These are phyloP conservation scores for Drosophila navojoa DNA, from an alignment of 1,140 invertebrate species.

Conservation along the genomic window DNA sequence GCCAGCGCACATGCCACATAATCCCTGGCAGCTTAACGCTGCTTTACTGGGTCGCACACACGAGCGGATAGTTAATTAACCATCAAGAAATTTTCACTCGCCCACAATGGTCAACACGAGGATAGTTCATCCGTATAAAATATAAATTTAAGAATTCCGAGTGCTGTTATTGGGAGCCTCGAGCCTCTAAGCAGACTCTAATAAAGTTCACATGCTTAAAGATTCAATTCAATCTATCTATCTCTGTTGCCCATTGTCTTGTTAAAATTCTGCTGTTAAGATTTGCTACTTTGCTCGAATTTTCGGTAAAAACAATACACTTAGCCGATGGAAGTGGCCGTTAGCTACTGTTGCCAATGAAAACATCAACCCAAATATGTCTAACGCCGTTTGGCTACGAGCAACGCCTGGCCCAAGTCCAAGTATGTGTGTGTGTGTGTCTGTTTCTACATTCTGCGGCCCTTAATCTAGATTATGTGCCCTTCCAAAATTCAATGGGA, in stretches of 20 bases:
- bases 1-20: conserved; percentile 33
- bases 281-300: conserved; percentile 13
- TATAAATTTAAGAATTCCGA: neutral
- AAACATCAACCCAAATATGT: conserved; percentile 64
- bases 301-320: conserved; percentile 44
- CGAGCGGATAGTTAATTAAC: conserved; percentile 50
- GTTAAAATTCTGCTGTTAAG: conserved; percentile 26
- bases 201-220: neutral
- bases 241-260: conserved; percentile 5
- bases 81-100: conserved; percentile 6
- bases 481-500: conserved; percentile 54
- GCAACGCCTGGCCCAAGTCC: conserved; percentile 32
- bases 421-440: conserved; percentile 28
- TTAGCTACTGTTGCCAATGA: conserved; percentile 51
- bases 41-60: conserved; percentile 18
- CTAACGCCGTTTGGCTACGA: conserved; percentile 45
- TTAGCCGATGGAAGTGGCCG: conserved; percentile 27
- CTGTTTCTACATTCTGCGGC: conserved; percentile 33
- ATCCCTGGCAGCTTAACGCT: conserved; percentile 48
- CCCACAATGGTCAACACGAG: conserved; percentile 19
- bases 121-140: neutral
- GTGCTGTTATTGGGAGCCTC: neutral
- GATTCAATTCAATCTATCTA: neutral
- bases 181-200: no score
- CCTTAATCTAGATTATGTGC: conserved; percentile 63